These are phyloP conservation scores for Leguminivora glycinivorella DNA, from an alignment of 1,140 invertebrate genomes.

Conservation along the genomic window DNA sequence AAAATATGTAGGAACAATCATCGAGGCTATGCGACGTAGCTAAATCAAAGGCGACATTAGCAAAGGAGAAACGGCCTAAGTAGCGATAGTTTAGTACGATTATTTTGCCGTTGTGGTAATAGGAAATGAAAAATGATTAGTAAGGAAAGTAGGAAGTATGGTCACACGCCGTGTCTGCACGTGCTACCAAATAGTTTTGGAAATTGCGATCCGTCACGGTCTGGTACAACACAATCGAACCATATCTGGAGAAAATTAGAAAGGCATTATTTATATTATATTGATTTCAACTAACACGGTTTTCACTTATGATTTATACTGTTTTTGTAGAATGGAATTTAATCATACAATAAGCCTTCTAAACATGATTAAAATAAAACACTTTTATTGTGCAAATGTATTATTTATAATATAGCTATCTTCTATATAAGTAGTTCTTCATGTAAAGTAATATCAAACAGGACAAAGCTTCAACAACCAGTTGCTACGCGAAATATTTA, in stretches of 20 bases:
- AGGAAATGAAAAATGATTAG: background rate
- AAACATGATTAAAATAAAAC: too few relatives aligned
- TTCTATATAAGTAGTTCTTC: too few relatives aligned
- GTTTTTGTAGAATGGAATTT: too few relatives aligned
- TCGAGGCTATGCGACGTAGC: background rate
- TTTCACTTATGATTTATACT: too few relatives aligned
- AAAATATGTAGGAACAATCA: background rate
- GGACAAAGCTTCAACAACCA: too few relatives aligned
- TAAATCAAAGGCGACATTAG: background rate
- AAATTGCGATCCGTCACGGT: conserved; percentile 17
- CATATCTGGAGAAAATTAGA: conserved; percentile 27
- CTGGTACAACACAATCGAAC: conserved; percentile 25
- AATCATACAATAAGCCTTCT: too few relatives aligned
- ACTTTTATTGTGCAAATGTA: too few relatives aligned
- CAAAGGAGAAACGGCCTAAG: background rate
- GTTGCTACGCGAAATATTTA: too few relatives aligned
- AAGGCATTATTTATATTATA: conserved; percentile 1
- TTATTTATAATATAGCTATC: too few relatives aligned
- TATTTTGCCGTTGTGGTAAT: background rate
- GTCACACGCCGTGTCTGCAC: background rate
- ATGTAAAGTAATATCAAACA: too few relatives aligned
- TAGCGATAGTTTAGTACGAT: background rate
- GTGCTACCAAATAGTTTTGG: conserved; percentile 26
- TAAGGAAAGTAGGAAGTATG: conserved; percentile 16
- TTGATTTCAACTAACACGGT: too few relatives aligned